Conservation (phyloP, 2,888 invertebrate genomes). For the Endomychus coccineus region DNA sequence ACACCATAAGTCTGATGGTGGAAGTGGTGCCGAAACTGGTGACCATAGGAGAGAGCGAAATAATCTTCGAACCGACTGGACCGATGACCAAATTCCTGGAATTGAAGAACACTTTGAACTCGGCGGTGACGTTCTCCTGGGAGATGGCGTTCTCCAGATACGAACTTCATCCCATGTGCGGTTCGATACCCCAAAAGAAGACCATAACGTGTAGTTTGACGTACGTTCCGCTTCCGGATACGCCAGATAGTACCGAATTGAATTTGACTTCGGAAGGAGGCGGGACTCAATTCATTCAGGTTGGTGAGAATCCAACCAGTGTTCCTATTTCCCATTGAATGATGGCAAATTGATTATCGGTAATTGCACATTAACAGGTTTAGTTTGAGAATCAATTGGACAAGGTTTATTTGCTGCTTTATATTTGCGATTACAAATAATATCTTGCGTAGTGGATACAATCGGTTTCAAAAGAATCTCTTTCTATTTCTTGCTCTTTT, state of each 20-base stretch:
- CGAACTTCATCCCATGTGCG: constrained; percentile 47
- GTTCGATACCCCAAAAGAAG: constrained; percentile 48
- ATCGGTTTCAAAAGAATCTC: no score
- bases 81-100: constrained; percentile 45
- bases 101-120: constrained; percentile 50
- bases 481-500: no score
- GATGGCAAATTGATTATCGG: no score
- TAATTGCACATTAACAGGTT: no score
- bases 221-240: constrained; percentile 27
- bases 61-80: constrained; percentile 36
- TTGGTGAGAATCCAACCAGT: no score
- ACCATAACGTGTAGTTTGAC: constrained; percentile 45
- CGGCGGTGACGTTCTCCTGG: constrained; percentile 47
- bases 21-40: constrained; percentile 40
- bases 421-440: no score
- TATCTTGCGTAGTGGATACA: no score
- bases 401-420: no score
- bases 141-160: constrained; percentile 47
- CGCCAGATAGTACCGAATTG: constrained; percentile 29
- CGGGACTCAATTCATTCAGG: constrained; percentile 23
- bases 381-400: no score
- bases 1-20: constrained; percentile 40
- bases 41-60: constrained; percentile 29
- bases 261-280: constrained; percentile 36
- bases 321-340: no score